Evolutionary conservation across 2,888 invertebrate genomes (phyloP), one percentile per base, ranked within the genome.

Genomic region (Taenaris catops): DNA sequence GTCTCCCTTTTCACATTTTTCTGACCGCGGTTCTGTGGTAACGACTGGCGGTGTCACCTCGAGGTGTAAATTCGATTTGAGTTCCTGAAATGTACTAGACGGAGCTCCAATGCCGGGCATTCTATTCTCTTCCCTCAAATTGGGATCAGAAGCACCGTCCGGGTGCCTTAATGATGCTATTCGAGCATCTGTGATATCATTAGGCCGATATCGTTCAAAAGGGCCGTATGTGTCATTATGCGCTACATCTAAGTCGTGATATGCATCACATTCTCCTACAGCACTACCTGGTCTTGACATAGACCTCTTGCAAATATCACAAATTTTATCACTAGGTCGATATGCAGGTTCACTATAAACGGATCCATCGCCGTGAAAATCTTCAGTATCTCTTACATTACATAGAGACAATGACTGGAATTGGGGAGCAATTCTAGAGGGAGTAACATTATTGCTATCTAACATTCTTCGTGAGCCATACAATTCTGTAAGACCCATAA

Each of bases 81-180:
- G 72, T 51, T 90, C 90, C 38, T 87, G 84, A 66, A 91, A 91
- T n/a, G 87, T 88, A 40, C 69, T 84, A 3, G 89, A 88, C n/a
- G 90, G 89, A 4, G 90, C 89, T 2, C 91, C 91, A 42, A 89
- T 91, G 6, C 91, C 91, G 1, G 91, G 90, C 48, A 90, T 68
- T 56, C 90, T 86, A 52, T 87, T 88, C 69, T 91, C 91, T 67
- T 93, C 93, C 36, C 91, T 89, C 55, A 97, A 87, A 81, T 96
- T 96, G 8, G 96, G 96, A 88, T 97, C 96, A 10, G 96, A 97
- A 29, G 97, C 96, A 25, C 96, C 96, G 58, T 97, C 97, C 2
- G 96, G 96, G 80, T 96, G 95, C 46, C 96, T 89, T 32, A 96
- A 71, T 41, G 93, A 92, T 17, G 94, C 93, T 60, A 91, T 90